phyloP scores from a whole-genome alignment of 2,113 vertebrate genomes.

The Chamaetylas fuelleborni region DNA sequence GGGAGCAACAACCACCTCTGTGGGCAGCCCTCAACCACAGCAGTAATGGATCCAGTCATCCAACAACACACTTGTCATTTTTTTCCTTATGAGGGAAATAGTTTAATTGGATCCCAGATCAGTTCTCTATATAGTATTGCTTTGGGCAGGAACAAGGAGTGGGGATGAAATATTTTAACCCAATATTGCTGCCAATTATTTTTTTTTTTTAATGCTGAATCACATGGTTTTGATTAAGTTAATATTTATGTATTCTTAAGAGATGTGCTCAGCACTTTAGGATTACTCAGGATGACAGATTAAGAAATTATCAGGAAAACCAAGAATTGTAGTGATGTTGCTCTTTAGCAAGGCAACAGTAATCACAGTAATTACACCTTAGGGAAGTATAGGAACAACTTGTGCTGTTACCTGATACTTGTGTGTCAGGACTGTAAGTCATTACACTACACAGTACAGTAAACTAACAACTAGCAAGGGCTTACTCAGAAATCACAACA shows the following conservation, averaged over 20 bases:
- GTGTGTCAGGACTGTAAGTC: neutral
- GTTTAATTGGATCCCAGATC: neutral
- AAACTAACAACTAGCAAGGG: neutral
- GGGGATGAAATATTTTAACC: neutral
- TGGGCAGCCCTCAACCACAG: neutral
- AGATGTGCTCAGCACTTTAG: neutral
- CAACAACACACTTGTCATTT: accelerated
- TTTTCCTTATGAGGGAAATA: neutral
- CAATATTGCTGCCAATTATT: neutral
- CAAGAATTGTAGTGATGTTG: neutral
- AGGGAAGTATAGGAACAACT: neutral
- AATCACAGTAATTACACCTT: neutral
- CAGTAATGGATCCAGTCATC: neutral
- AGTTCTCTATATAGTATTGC: neutral
- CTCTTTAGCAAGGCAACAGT: neutral
- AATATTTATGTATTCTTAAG: neutral
- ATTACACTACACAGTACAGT: neutral
- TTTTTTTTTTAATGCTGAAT: neutral
- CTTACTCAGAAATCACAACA: neutral
- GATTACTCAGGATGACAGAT: neutral
- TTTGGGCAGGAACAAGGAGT: neutral
- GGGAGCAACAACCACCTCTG: neutral
- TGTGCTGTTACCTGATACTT: neutral
- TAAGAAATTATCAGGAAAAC: neutral
- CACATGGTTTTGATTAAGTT: neutral